A percentile compares a stretch with the other conserved stretches of the same genome.
These are phyloP conservation scores for Syngnathus rostellatus DNA, from an alignment of 2,797 vertebrate species.

Conservation along the genomic window DNA sequence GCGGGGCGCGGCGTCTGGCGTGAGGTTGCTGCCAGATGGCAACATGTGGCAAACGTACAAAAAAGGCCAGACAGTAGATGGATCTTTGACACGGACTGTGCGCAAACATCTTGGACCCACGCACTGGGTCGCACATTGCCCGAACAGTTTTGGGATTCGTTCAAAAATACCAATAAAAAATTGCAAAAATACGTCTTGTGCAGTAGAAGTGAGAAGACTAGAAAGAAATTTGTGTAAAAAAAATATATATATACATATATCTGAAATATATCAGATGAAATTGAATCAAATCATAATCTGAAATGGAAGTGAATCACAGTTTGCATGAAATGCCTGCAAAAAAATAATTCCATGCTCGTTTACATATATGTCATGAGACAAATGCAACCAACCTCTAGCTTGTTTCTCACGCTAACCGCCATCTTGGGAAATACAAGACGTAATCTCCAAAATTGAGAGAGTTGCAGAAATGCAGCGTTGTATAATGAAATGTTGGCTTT, in stretches of 20 bases:
- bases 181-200: neutral
- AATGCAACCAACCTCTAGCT: neutral
- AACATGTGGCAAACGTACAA: constrained; percentile 62
- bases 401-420: neutral
- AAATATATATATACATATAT: neutral
- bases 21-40: constrained; percentile 55
- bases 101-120: constrained; percentile 13
- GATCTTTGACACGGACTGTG: constrained; percentile 18
- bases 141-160: neutral
- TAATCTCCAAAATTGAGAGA: neutral
- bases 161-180: neutral
- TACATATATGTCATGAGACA: no score
- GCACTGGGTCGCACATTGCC: neutral
- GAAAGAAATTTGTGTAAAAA: neutral
- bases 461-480: neutral
- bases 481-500: neutral
- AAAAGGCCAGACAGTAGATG: constrained; percentile 29
- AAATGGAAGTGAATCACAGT: no score
- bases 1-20: constrained; percentile 30
- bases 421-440: neutral
- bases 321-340: no score
- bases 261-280: no score
- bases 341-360: no score
- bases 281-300: no score
- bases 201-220: neutral